phyloP scores from a whole-genome alignment of 2,797 vertebrate genomes.

The Takifugu ocellatus region DNA sequence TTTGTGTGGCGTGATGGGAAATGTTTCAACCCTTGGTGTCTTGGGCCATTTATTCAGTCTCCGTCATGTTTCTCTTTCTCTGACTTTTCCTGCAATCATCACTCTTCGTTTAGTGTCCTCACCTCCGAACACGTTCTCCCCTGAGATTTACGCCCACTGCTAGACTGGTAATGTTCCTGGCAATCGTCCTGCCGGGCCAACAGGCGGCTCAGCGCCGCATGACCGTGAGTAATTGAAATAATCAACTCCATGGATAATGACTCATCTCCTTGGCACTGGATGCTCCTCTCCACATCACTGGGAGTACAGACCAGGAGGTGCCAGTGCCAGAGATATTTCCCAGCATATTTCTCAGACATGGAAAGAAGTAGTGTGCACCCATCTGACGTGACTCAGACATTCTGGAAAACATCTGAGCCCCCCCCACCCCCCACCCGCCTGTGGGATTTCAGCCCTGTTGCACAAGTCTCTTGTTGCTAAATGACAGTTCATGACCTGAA shows the following conservation, averaged over 20 bases:
- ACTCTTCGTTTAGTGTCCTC: neutral
- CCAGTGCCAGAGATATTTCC: constrained; percentile 57
- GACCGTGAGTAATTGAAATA: constrained; percentile 57
- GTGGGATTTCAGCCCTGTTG: constrained; percentile 22
- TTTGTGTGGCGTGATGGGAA: constrained; percentile 29
- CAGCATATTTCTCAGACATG: constrained; percentile 42
- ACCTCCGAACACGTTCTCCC: constrained; percentile 22
- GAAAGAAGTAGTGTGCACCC: constrained; percentile 26
- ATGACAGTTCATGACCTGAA: constrained; percentile 36
- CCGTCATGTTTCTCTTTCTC: constrained; percentile 6
- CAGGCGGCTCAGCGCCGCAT: constrained; percentile 29
- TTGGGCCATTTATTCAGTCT: constrained; percentile 5
- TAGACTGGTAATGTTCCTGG: constrained; percentile 40
- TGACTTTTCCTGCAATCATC: neutral
- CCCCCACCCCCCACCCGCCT: neutral
- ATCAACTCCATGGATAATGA: constrained; percentile 57
- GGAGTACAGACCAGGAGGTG: constrained; percentile 42
- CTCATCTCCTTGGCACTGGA: constrained; percentile 52
- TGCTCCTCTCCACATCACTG: constrained; percentile 24
- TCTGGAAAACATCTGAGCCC: constrained; percentile 42
- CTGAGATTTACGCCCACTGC: constrained; percentile 14
- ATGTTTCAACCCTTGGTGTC: constrained; percentile 25
- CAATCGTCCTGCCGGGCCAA: constrained; percentile 21
- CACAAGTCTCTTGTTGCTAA: constrained; percentile 33
- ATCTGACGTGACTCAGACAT: constrained; percentile 53